phyloP scores from a whole-genome alignment of 2,888 invertebrate genomes.

The Acronicta psi region DNA sequence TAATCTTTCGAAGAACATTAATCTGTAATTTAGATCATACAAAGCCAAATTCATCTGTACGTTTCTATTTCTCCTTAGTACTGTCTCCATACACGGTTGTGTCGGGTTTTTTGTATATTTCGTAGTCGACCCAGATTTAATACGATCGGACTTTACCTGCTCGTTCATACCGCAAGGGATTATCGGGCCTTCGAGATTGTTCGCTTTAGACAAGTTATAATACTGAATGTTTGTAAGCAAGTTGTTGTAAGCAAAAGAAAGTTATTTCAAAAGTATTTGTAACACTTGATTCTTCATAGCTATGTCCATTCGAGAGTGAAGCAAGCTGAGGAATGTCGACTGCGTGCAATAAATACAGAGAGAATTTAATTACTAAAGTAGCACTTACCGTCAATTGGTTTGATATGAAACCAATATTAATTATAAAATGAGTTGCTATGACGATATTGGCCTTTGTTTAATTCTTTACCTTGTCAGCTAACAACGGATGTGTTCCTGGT shows the following conservation, averaged over 20 bases:
- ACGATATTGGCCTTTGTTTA: constrained; percentile 8
- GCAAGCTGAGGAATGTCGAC: constrained; percentile 17
- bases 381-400: constrained; percentile 25
- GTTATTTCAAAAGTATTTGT: background rate
- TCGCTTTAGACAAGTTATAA: constrained; percentile 3
- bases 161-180: constrained; percentile 43
- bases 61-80: constrained; percentile 1
- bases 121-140: constrained; percentile 7
- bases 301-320: constrained; percentile 13
- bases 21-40: background rate
- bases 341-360: constrained; percentile 20
- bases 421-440: constrained; percentile 8
- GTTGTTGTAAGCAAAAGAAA: background rate
- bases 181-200: constrained; percentile 20
- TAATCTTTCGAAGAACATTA: too few species aligned
- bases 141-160: constrained; percentile 33
- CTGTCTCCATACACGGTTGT: constrained; percentile 18
- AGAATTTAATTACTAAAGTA: constrained; percentile 23
- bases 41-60: background rate
- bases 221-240: background rate
- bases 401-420: constrained; percentile 19
- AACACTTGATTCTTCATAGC: constrained; percentile 13
- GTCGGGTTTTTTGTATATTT: constrained; percentile 3
- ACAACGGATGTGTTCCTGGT: constrained; percentile 14
- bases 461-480: constrained; percentile 12